Conservation (phyloP, 23 tunicate species). For the Diplosoma virens region DNA sequence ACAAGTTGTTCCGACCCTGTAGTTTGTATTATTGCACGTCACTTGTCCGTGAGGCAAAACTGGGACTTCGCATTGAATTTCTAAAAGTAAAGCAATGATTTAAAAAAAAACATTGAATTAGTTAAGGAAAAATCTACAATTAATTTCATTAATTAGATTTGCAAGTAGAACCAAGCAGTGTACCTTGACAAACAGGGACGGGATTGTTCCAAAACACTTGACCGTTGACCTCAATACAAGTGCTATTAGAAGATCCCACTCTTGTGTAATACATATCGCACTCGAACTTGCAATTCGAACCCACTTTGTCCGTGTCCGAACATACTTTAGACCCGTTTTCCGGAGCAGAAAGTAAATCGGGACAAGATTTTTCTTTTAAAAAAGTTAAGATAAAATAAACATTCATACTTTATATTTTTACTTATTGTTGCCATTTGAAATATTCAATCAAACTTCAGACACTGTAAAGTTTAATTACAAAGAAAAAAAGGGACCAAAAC, state of each 20-base stretch:
- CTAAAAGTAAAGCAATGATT: background rate
- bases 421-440: too few species aligned
- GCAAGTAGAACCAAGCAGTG: too few species aligned
- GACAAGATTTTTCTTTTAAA: background rate
- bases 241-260: constrained; percentile 46
- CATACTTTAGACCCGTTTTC: constrained; percentile 62
- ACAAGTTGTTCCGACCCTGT: constrained; percentile 1
- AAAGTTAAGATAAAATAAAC: too few species aligned
- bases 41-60: constrained; percentile 18
- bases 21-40: background rate
- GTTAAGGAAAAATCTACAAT: too few species aligned
- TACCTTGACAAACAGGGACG: constrained; percentile 71
- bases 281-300: constrained; percentile 70
- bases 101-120: background rate
- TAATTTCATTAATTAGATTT: too few species aligned
- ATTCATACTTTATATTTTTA: too few species aligned
- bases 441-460: too few species aligned
- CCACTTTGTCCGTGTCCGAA: constrained; percentile 52
- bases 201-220: constrained; percentile 37
- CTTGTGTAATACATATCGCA: constrained; percentile 62
- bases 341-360: constrained; percentile 5
- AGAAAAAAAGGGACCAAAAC: too few species aligned
- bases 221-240: constrained; percentile 46
- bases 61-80: constrained; percentile 6
- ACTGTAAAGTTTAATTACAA: too few species aligned